phyloP scores from a whole-genome alignment of 2,888 invertebrate species.

The Campoletis raptor region DNA sequence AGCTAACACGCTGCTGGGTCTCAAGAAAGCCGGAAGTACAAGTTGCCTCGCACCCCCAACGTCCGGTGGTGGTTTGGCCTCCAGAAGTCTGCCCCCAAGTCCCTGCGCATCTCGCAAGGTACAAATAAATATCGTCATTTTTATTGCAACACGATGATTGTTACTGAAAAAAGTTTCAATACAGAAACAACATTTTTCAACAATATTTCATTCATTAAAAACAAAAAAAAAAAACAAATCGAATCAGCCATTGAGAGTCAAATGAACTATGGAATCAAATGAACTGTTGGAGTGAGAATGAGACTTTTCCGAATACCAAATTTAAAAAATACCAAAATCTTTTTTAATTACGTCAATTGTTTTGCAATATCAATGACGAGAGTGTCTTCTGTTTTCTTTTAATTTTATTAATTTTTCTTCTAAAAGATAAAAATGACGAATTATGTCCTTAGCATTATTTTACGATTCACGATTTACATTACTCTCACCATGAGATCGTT shows the following conservation, averaged over 20 bases:
- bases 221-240: too few relatives aligned
- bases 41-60: slow-evolving; percentile 89
- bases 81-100: slow-evolving; percentile 85
- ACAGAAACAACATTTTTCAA: not conserved
- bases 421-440: not conserved
- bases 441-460: slow-evolving; percentile 33
- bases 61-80: slow-evolving; percentile 82
- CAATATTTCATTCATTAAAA: not conserved
- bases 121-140: slow-evolving; percentile 73
- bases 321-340: not conserved
- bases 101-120: slow-evolving; percentile 86
- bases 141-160: not conserved
- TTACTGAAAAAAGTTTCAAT: not conserved
- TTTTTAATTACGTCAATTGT: not conserved
- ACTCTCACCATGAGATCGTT: slow-evolving; percentile 4
- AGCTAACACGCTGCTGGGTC: slow-evolving; percentile 85
- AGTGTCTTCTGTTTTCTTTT: slow-evolving; percentile 7
- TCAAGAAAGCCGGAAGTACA: slow-evolving; percentile 90
- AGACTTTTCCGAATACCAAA: not conserved
- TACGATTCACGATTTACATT: slow-evolving; percentile 2
- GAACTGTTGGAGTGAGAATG: not conserved
- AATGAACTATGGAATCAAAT: too few relatives aligned
- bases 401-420: slow-evolving; percentile 8
- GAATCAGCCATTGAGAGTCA: too few relatives aligned
- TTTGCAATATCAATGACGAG: slow-evolving; percentile 1